Evolutionary conservation across 2,888 invertebrate genomes (phyloP), one percentile per base, ranked within the genome.

Genomic region (Athalia cordata): DNA sequence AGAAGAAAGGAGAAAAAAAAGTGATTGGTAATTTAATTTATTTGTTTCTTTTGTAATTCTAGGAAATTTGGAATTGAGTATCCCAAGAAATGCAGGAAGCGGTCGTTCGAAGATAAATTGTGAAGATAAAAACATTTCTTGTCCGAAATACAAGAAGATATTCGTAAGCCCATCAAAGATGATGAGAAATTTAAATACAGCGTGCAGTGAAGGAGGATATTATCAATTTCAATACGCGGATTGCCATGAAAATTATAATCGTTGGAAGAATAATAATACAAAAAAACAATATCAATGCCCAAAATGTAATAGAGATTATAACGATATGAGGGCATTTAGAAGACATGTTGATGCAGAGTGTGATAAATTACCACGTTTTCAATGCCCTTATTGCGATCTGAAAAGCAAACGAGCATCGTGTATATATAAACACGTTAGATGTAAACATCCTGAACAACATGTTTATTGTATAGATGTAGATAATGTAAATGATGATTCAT

Each of bases 341-440:
- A 81, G 80, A 29, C 84, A 87, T 77, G 77, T 83, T 52, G 78
- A 70, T 9, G 83, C 83, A 67, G 87, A 83, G 29, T 86, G 87
- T 79, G 84, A 84, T 11, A 82, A 84, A 66, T 82, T 80, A 43
- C 82, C 82, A 3, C 81, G 82, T 8, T 85, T 86, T 78, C 81
- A 85, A 68, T 87, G 87, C 70, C 84, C 81, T 5, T 82, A 85
- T 68, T 83, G 82, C 65, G 77, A 82, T 29, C 83, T 83, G 78
- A 83, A 79, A 49, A 84, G 84, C 72, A 86, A 83, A 57, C 82
- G 83, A 65, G 83, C 87, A 3, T 84, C 84, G 59, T 84, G 84
- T 80, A 85, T 87, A 45, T 84, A 86, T 55, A 83, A 83, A 59
- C 87, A 87, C 52, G 84, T 86, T 75, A 82, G 86, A 15, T 57